Percentiles rank a stretch among this genome's conserved stretches.
These are phyloP conservation scores for Caenorhabditis becei DNA, from an alignment of 2,888 invertebrate species.

Conservation along the genomic window DNA sequence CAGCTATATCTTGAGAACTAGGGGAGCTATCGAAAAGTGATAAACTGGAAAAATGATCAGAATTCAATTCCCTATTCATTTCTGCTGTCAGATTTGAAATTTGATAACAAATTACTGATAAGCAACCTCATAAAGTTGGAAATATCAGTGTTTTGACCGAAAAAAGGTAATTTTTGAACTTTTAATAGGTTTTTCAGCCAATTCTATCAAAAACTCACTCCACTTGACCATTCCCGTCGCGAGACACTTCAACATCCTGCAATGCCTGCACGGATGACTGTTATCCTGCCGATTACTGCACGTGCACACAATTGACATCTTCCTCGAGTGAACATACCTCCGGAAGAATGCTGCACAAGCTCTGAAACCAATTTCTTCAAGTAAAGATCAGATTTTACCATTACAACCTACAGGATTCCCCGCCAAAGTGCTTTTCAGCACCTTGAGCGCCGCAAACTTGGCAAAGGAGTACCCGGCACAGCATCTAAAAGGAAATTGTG, in stretches of 20 bases:
- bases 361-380: slow-evolving; percentile 4
- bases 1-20: too few relatives aligned
- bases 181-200: too few relatives aligned
- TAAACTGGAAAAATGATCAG: too few relatives aligned
- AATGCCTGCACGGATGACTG: slow-evolving; percentile 46
- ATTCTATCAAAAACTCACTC: slow-evolving; percentile 45
- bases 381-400: background rate
- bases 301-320: slow-evolving; percentile 25
- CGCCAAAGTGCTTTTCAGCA: slow-evolving; percentile 42
- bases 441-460: slow-evolving; percentile 32
- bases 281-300: slow-evolving; percentile 25
- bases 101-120: too few relatives aligned
- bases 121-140: too few relatives aligned
- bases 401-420: slow-evolving; percentile 41
- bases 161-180: too few relatives aligned
- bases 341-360: slow-evolving; percentile 51
- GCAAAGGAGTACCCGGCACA: slow-evolving; percentile 38
- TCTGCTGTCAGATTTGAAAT: too few relatives aligned
- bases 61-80: too few relatives aligned
- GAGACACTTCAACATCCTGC: slow-evolving; percentile 47
- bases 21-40: too few relatives aligned
- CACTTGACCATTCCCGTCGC: slow-evolving; percentile 43
- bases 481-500: slow-evolving; percentile 27
- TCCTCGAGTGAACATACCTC: slow-evolving; percentile 38
- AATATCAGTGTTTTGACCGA: too few relatives aligned